phyloP scores from a whole-genome alignment of 2,113 vertebrate species.

The Cyprinodon tularosa region DNA sequence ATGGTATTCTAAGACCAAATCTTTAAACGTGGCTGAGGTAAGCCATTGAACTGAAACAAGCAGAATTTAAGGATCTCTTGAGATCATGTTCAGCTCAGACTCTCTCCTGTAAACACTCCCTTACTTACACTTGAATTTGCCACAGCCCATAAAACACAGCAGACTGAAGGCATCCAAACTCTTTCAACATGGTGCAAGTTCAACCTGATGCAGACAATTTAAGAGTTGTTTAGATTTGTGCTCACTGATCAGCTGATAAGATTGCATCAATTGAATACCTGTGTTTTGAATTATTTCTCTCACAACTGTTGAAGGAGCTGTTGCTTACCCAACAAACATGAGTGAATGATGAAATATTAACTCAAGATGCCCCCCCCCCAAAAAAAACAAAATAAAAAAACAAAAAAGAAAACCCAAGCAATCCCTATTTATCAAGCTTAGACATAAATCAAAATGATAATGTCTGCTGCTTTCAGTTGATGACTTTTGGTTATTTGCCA shows the following conservation, averaged over 20 bases:
- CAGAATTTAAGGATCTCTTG: constrained; percentile 50
- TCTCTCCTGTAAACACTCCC: constrained; percentile 3
- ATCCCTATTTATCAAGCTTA: not conserved
- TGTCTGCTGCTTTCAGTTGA: not conserved
- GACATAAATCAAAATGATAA: not conserved
- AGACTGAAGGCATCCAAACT: not conserved
- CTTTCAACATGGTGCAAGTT: not conserved
- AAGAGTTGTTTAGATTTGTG: not conserved
- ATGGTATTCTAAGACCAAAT: constrained; percentile 48
- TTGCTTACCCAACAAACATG: not conserved
- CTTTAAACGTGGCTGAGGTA: constrained; percentile 43
- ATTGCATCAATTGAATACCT: not conserved
- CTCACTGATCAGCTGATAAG: not conserved
- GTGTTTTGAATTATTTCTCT: not conserved
- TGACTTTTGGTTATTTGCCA: not conserved
- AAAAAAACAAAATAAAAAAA: too few species aligned
- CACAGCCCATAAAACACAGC: not conserved
- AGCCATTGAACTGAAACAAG: constrained; percentile 56
- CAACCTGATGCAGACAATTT: not conserved
- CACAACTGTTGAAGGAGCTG: not conserved
- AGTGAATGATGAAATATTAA: not conserved
- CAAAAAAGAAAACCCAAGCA: not conserved
- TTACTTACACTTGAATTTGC: constrained; percentile 1
- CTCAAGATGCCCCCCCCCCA: not conserved
- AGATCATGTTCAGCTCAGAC: constrained; percentile 28